A percentile compares a stretch with the other conserved stretches of the same genome.
Conservation (phyloP, 2,113 vertebrate genomes). For the Neodontobutis hainanensis region DNA sequence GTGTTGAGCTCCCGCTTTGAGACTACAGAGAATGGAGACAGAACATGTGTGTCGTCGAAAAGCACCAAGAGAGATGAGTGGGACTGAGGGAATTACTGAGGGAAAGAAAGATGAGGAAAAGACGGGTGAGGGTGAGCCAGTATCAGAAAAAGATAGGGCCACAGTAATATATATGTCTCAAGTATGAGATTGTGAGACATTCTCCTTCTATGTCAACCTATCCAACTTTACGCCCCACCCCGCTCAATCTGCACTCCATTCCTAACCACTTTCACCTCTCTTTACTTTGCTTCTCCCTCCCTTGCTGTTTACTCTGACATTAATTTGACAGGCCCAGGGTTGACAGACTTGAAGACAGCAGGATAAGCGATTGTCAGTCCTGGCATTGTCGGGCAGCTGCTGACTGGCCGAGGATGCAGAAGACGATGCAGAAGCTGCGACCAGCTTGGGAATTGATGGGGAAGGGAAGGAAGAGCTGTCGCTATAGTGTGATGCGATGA, state of each 20-base stretch:
- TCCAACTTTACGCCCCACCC: constrained; percentile 25
- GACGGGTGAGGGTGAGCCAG: constrained; percentile 34
- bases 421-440: constrained; percentile 65
- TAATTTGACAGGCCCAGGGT: constrained; percentile 74
- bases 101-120: constrained; percentile 45
- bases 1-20: constrained; percentile 66
- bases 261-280: constrained; percentile 47
- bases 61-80: constrained; percentile 56
- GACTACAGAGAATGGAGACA: constrained; percentile 46
- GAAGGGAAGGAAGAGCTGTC: constrained; percentile 59
- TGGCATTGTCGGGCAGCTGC: constrained; percentile 70
- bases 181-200: constrained; percentile 35
- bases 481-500: constrained; percentile 57
- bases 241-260: constrained; percentile 39
- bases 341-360: constrained; percentile 76
- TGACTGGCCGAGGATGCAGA: constrained; percentile 69
- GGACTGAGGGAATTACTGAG: constrained; percentile 69
- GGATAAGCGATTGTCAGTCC: constrained; percentile 77
- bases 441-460: constrained; percentile 70
- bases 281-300: constrained; percentile 25
- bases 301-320: constrained; percentile 67
- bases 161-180: constrained; percentile 59
- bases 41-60: constrained; percentile 41
- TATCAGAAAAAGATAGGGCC: constrained; percentile 37
- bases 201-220: constrained; percentile 34